Base-by-base conservation (phyloP, 2,888 invertebrate genomes). In the Lasiommata megera region DNA sequence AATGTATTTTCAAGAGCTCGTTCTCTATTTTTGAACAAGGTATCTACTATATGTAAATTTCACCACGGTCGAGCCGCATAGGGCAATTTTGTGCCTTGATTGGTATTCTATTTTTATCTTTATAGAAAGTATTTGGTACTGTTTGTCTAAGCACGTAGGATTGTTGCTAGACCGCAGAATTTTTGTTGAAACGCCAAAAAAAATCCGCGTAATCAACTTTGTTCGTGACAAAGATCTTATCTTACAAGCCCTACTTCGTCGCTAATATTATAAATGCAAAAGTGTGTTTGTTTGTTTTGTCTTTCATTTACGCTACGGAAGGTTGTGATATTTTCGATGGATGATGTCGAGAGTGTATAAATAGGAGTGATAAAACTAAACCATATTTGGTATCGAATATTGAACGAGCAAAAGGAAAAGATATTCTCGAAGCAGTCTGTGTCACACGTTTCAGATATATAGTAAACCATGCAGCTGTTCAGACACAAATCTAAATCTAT, bases 11-110 rank as follows among this genome's bases (percentile, higher is more conserved):
- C 51, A 58, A 61, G 60, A 64, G 59, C 55, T 54, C 50, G 55
- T 64, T 61, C 52, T 59, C 59, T 60, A 53, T 60, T 67, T 63
- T 57, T 56, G 56, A 58, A 64, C 66, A 62, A 65, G n/a, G n/a
- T n/a, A n/a, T n/a, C n/a, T n/a, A n/a, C n/a, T n/a, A 61, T 63
- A 55, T 65, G 66, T 62, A 64, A 62, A 64, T 64, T 64, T 62
- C 57, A 47, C 56, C 53, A 47, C 59, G 57, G 59, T 60, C 55
- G 56, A 56, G 47, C 56, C 55, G 72, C 66, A 67, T 72, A 73
- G 58, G 64, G 65, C 57, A 60, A 63, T 61, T 58, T 51, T 55
- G 43, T 60, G 47, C 16, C 36, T 46, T 46, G 23, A 46, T 53
- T 38, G 50, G 34, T 36, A 52, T 50, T 48, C 43, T 37, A 14